phyloP scores from a whole-genome alignment of 2,888 invertebrate species.

The Eucera pruinosa region DNA sequence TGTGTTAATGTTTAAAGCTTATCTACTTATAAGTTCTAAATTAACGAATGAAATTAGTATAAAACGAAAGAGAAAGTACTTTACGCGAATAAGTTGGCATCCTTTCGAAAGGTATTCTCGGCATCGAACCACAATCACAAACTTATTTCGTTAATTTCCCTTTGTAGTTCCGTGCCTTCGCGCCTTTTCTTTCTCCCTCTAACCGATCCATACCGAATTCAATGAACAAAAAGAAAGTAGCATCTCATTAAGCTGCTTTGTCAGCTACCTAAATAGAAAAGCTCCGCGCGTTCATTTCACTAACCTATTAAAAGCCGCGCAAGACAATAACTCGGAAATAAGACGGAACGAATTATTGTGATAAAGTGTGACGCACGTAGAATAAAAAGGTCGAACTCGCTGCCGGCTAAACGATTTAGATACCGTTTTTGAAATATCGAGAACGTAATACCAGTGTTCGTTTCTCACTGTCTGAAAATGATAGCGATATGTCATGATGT shows the following conservation, averaged over 20 bases:
- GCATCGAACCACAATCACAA: slow-evolving; percentile 39
- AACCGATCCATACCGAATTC: slow-evolving; percentile 13
- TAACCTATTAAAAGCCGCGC: slow-evolving; percentile 37
- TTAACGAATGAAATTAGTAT: too few relatives aligned
- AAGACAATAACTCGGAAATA: slow-evolving; percentile 37
- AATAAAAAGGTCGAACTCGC: slow-evolving; percentile 1
- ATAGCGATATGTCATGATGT: slow-evolving; percentile 17
- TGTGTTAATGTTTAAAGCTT: too few relatives aligned
- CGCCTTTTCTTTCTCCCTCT: slow-evolving; percentile 16
- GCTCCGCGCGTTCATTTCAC: slow-evolving; percentile 12
- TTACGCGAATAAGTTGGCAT: slow-evolving; percentile 46
- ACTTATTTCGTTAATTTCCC: slow-evolving; percentile 52
- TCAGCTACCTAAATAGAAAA: neutral
- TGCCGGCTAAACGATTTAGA: slow-evolving; percentile 34
- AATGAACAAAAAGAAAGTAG: slow-evolving; percentile 24
- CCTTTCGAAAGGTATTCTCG: slow-evolving; percentile 13
- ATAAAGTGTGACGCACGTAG: slow-evolving; percentile 1
- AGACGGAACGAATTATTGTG: slow-evolving; percentile 23
- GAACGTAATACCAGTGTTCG: neutral
- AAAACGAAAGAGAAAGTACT: too few relatives aligned
- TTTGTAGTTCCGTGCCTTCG: slow-evolving; percentile 8
- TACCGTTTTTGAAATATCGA: slow-evolving; percentile 30
- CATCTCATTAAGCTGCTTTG: slow-evolving; percentile 49
- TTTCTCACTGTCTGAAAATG: slow-evolving; percentile 22
- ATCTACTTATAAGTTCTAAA: too few relatives aligned